Conservation (phyloP, 2,113 vertebrate species). For the Psilopsiagon aymara region DNA sequence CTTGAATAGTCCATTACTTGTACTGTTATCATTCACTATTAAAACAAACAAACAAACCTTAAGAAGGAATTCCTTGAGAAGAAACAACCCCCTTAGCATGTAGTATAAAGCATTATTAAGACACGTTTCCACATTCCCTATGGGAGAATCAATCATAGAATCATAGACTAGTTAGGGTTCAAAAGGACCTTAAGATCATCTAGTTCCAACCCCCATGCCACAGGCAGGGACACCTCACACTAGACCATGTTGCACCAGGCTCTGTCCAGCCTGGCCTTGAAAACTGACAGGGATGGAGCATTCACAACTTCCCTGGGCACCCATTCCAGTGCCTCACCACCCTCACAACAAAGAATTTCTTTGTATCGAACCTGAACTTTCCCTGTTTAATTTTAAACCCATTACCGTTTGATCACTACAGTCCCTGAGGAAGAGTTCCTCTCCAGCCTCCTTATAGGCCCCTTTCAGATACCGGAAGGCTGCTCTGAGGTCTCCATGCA, state of each 20-base stretch:
- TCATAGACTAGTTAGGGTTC: neutral
- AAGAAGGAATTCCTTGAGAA: neutral
- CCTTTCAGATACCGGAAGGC: neutral
- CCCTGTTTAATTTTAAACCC: neutral
- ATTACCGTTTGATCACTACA: neutral
- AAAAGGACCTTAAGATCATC: neutral
- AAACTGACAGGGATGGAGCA: neutral
- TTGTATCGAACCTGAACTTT: neutral
- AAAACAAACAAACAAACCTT: neutral
- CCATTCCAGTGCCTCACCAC: neutral
- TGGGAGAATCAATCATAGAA: neutral
- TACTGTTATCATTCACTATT: neutral
- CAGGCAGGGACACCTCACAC: neutral
- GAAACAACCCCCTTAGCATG: neutral
- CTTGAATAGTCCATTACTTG: neutral
- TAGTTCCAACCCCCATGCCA: neutral
- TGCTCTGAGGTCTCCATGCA: neutral
- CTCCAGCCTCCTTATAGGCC: neutral
- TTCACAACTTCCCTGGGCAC: neutral
- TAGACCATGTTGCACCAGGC: neutral
- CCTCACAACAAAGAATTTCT: neutral
- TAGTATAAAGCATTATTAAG: neutral
- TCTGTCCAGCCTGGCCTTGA: neutral
- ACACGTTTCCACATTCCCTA: neutral
- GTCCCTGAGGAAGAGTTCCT: neutral